phyloP scores from a whole-genome alignment of 2,113 vertebrate genomes.

The Manacus vitellinus region DNA sequence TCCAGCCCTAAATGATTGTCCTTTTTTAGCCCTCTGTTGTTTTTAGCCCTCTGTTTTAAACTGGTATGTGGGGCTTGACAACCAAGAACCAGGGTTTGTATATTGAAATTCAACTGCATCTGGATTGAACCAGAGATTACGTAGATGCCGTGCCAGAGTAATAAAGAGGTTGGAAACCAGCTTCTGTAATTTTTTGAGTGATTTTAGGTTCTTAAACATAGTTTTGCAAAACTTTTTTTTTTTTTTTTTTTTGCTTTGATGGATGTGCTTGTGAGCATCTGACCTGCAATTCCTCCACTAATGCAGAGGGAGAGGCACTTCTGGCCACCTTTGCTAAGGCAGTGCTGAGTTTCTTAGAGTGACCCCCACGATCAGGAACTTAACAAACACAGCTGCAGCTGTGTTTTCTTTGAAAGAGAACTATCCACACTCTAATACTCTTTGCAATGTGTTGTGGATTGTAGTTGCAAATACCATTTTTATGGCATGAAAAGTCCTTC shows the following conservation, averaged over 20 bases:
- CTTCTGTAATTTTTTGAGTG: not conserved
- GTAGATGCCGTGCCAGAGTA: not conserved
- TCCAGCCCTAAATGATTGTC: not conserved
- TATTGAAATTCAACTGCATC: not conserved
- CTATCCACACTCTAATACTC: not conserved
- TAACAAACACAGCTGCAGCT: not conserved
- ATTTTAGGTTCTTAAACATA: not conserved
- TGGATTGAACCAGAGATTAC: not conserved
- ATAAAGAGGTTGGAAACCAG: not conserved
- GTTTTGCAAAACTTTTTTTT: not conserved
- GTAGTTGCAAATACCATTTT: not conserved
- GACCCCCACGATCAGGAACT: not conserved
- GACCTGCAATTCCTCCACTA: conserved; percentile 21
- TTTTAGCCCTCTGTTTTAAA: not conserved
- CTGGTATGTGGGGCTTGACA: not conserved
- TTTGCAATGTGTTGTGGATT: not conserved
- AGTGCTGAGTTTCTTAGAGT: not conserved
- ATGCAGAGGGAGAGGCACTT: not conserved
- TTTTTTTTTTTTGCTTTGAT: not conserved
- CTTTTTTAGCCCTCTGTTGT: not conserved
- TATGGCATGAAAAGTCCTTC: not conserved
- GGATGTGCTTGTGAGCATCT: not conserved
- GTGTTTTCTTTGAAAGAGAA: not conserved
- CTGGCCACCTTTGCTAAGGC: not conserved
- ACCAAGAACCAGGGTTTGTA: not conserved